Evolutionary conservation across 1,140 invertebrate genomes (phyloP), one percentile per base, ranked within the genome.

Genomic region (Drosophila ficusphila): DNA sequence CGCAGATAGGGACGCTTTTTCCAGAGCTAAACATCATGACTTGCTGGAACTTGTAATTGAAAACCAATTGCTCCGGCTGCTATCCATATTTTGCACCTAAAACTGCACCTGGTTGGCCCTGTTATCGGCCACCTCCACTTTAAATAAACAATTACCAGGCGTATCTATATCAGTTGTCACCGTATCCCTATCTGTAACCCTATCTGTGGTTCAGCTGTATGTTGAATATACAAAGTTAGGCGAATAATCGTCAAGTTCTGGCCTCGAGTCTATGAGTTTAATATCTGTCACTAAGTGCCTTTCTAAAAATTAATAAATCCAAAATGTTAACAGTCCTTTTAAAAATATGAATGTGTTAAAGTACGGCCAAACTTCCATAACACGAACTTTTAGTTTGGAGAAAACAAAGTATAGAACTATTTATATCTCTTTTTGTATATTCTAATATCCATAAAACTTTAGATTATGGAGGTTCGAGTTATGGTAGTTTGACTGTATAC

Each of bases 91-190:
- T 49, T 21, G 23, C 41, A 48, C 52, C 52, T 14, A 14, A 21
- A 31, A 46, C 27, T 54, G 52, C 52, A 47, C 52, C 41, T 18
- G 8, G 14, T 25, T 9, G 27, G 11, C 27, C 11, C 11, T 19
- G 19, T 54, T 58, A 58, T 58, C 54, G 48, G 48, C 6, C 29
- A 12, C 19, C 27, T 9, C 18, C 16, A 31, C 54, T 58, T 16
- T 58, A 58, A 54, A 31, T 21, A 34, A 58, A 53, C 48, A 58
- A 58, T 58, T 58, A 58, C 19, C 54, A 25, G 54, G 48, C 48
- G 21, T 58, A 58, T 54, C 54, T 34, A 54, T 53, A 34, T 53
- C 54, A 54, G 19, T 8, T 46, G 12, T 16, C 19, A 9, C 19
- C 25, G 7, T 56, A 56, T 21, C n/a, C 42, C 53, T 56, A 49